phyloP scores from a whole-genome alignment of 2,888 invertebrate species.

The Bedellia somnulentella region DNA sequence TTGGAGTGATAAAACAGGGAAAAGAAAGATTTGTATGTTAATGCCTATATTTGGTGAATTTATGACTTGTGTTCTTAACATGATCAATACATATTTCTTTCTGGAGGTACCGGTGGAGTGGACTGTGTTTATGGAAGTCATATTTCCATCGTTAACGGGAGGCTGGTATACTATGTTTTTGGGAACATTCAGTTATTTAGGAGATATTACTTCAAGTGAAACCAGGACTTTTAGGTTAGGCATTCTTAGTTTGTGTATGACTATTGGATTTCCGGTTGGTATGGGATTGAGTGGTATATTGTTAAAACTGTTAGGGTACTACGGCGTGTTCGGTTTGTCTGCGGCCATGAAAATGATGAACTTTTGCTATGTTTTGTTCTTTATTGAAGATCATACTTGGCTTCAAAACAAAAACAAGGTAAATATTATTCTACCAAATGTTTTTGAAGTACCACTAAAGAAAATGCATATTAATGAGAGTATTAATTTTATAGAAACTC shows the following conservation, averaged over 20 bases:
- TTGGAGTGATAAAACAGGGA: constrained; percentile 64
- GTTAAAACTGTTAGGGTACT: constrained; percentile 43
- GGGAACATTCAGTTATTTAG: constrained; percentile 63
- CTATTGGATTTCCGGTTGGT: constrained; percentile 48
- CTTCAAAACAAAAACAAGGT: constrained; percentile 25
- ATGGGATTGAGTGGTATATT: constrained; percentile 45
- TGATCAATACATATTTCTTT: constrained; percentile 58
- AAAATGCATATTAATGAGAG: no score
- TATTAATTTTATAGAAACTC: no score
- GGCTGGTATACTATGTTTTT: constrained; percentile 62
- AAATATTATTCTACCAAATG: constrained; percentile 2
- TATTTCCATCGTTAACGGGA: constrained; percentile 54
- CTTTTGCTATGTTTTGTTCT: constrained; percentile 42
- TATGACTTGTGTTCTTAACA: constrained; percentile 45
- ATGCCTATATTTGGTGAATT: constrained; percentile 60
- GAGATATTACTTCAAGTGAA: constrained; percentile 58
- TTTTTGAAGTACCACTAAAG: background rate
- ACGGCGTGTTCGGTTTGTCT: constrained; percentile 52
- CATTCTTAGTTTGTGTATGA: constrained; percentile 47
- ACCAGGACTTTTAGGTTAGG: constrained; percentile 64
- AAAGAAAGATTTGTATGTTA: constrained; percentile 61
- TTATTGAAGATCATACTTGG: constrained; percentile 46
- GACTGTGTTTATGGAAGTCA: constrained; percentile 53
- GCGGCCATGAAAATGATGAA: constrained; percentile 36
- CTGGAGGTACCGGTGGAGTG: constrained; percentile 54